Base-by-base conservation (phyloP, 2,113 vertebrate species). In the Amia ocellicauda region DNA sequence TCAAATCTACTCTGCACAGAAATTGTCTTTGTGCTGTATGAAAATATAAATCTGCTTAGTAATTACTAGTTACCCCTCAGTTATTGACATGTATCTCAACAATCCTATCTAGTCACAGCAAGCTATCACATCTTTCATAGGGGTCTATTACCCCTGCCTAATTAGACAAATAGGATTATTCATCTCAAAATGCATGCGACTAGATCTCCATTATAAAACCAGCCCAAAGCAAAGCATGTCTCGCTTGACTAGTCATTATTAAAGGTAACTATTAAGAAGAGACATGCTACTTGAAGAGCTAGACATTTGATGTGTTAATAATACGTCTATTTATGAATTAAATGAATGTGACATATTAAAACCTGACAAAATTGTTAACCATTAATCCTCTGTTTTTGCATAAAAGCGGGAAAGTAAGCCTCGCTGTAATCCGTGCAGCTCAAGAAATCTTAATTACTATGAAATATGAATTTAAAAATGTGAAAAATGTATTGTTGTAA, bases 81-180 rank as follows among this genome's bases (percentile, higher is more conserved):
- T 77, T 77, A 78, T 74, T 80, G 84, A 81, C 83, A 77, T 71
- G 83, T 76, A 67, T 68, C 69, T 74, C 72, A 56, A 64, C 36
- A 2, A 54, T 62, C 42, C 43, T 47, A 23, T 36, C 63, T 60
- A 63, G 62, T 76, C 83, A 64, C 82, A 81, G 81, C 66, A 66
- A 80, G 78, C 80, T 79, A 45, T 73, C 71, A 58, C 65, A 68
- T 80, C 81, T 85, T 72, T 78, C 68, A 74, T 79, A 83, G 80
- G 4, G 81, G 83, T 81, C 78, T 81, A 84, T 89, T 88, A 88
- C 80, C 83, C 69, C 74, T 80, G 83, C 83, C 81, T 83, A 88
- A 88, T 88, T 87, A 86, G 82, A 83, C 85, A 80, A 83, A 86
- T 82, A 80, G 76, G 80, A 87, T 88, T 82, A 88, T 80, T 78